Evolutionary conservation across 2,888 invertebrate genomes (phyloP).

Genomic region (Pelosia muscerda): DNA sequence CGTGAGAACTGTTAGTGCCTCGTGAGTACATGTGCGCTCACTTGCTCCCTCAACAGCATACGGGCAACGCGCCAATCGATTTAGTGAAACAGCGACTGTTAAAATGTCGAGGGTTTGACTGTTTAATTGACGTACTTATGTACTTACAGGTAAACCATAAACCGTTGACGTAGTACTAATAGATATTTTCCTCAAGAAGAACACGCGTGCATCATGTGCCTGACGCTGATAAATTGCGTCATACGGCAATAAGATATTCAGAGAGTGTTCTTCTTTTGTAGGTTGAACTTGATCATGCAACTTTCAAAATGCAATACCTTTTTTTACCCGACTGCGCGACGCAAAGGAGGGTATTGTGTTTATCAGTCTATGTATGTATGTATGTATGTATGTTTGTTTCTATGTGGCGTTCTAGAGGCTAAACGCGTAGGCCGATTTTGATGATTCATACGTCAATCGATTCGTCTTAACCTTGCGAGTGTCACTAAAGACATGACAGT

Average conservation of each 20-base stretch:
- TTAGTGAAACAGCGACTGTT: constrained; percentile 55
- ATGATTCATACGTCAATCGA: too few relatives aligned
- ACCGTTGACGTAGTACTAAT: constrained; percentile 1
- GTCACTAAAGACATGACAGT: too few relatives aligned
- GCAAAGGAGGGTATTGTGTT: too few relatives aligned
- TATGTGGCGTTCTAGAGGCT: too few relatives aligned
- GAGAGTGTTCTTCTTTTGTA: not conserved
- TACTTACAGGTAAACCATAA: constrained; percentile 11
- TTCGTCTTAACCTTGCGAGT: too few relatives aligned
- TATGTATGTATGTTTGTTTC: too few relatives aligned
- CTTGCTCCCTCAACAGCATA: constrained; percentile 16
- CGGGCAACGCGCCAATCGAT: constrained; percentile 72
- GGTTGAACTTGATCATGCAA: not conserved
- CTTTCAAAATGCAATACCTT: not conserved
- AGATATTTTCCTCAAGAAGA: not conserved
- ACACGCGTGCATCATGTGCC: not conserved
- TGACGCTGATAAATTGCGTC: not conserved
- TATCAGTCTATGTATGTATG: too few relatives aligned
- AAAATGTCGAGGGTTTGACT: constrained; percentile 57
- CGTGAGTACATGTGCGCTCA: constrained; percentile 20
- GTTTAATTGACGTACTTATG: constrained; percentile 22
- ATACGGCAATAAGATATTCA: not conserved
- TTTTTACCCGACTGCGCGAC: too few relatives aligned
- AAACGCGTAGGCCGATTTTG: too few relatives aligned
- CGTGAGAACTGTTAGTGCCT: constrained; percentile 14